These are phyloP conservation scores for Gerris buenoi DNA, from an alignment of 1,140 invertebrate species.

Conservation along the genomic window DNA sequence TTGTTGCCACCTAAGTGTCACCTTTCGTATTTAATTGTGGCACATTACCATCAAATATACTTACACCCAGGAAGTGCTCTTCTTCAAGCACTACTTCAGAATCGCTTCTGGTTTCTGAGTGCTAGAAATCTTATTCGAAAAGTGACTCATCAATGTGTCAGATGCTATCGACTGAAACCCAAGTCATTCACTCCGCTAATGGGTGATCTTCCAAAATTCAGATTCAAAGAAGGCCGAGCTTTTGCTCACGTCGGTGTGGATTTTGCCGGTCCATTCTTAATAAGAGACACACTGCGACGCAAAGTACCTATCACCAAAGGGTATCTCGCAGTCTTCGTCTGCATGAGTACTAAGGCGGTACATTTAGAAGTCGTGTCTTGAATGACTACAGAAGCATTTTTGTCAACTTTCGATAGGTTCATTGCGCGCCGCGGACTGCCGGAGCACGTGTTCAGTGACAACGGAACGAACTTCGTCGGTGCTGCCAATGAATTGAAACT, in stretches of 20 bases:
- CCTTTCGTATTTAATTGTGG: background rate
- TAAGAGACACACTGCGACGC: background rate
- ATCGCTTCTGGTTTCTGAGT: constrained; percentile 10
- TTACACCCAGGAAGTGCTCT: background rate
- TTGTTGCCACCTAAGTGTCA: background rate
- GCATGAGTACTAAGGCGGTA: constrained; percentile 21
- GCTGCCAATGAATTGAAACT: background rate
- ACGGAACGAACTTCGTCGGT: constrained; percentile 14
- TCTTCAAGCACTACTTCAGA: background rate
- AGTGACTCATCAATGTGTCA: constrained; percentile 6
- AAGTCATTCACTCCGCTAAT: constrained; percentile 6
- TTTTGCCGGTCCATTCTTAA: constrained; percentile 17
- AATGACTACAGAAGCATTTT: constrained; percentile 20
- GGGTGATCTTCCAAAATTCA: constrained; percentile 13
- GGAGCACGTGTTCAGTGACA: constrained; percentile 8
- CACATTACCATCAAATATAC: background rate
- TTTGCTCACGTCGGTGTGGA: constrained; percentile 17
- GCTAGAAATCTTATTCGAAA: constrained; percentile 4
- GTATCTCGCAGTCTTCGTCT: constrained; percentile 23
- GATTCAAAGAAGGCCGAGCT: constrained; percentile 7
- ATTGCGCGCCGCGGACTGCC: constrained; percentile 13
- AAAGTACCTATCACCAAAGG: background rate
- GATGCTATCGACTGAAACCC: constrained; percentile 8
- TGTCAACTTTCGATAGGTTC: constrained; percentile 21
- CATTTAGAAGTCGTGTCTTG: constrained; percentile 23